Base-by-base conservation (phyloP, 2,113 vertebrate species). In the Synodontis membranacea region DNA sequence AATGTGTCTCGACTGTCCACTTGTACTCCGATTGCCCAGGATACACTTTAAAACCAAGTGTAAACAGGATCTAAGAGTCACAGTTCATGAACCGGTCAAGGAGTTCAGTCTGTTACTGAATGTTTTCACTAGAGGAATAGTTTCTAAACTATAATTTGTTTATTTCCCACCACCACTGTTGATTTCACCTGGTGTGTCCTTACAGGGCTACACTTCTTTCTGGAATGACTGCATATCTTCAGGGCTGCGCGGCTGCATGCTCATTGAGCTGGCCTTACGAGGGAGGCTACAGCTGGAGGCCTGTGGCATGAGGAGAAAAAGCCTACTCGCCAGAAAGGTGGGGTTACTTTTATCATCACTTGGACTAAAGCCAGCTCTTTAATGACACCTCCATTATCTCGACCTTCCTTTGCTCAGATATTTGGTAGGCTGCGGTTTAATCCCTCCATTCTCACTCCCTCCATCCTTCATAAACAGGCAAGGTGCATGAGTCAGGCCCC, bases 161-260 rank as follows among this genome's bases (percentile, higher is more conserved):
- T 46, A 48, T 75, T 28, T 48, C 25, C 12, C 72, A 10, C 2
- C 72, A 10, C 2, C 6, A 58, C 23, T 28, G 21, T 8, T 56
- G 52, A 42, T 80, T 58, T 39, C 58, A 39, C 54, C 42, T 2
- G 2, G 86, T 80, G 75, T 78, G 19, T 34, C 72, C 31, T 28
- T 8, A 6, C 89, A 99, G 98, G 98, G 98, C 90, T 99, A 99
- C 92, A 99, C 98, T 14, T 99, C 98, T 0, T 99, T 99, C 94
- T 99, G 98, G 98, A 99, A 99, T 44, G 98, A 99, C 88, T 99
- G 98, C 92, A 99, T 99, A 93, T 99, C 98, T 0, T 99, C 98
- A 0, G 98, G 98, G 34, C 89, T 99, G 89, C 96, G 98, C 31
- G 98, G 97, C 81, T 99, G 98, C 88, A 99, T 99, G 98, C 93